Evolutionary conservation across 2,113 vertebrate species (phyloP), one percentile per base, ranked within the genome.

Genomic region (Toxotes jaculatrix): DNA sequence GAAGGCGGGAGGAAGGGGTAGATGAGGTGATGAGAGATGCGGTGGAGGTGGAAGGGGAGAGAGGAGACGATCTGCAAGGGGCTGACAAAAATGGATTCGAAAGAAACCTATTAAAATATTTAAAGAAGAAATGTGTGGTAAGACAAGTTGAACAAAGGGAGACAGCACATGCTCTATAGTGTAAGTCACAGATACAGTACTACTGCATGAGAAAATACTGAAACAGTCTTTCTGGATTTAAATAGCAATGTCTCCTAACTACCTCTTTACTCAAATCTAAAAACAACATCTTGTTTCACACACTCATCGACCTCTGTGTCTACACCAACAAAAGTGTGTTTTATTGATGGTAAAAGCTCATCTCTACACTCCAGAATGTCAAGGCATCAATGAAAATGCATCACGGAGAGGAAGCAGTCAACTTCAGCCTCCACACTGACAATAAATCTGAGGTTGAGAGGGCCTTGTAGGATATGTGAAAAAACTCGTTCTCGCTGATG

Each of bases 401-500:
- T 95, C 91, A 94, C 84, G 79, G 75, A 71, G 85, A 87, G 83
- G 90, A 88, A 85, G 84, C 87, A 84, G 87, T 90, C 90, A 90
- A 85, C 92, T 90, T 90, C 84, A 92, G 91, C 91, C 92, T 89
- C 86, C 75, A 85, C 77, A 77, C 69, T 72, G 80, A 89, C 86
- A 87, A 95, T 95, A 95, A 95, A 95, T 95, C 94, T 93, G 86
- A 68, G 63, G 79, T 56, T 77, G 86, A 84, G 84, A 94, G 91
- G 88, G 89, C 89, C 91, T 88, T 88, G 92, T 93, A 93, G 87
- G 78, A 79, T 82, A 57, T 84, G 86, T 87, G 92, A 45, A 62
- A 75, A 74, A 91, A 38, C 75, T 85, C 71, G 45, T 90, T 93
- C 88, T 88, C 17, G 14, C 90, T 93, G 91, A 93, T 93, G 91